Evolutionary conservation across 2,797 vertebrate genomes (phyloP).

Genomic region (Hemibagrus guttatus): DNA sequence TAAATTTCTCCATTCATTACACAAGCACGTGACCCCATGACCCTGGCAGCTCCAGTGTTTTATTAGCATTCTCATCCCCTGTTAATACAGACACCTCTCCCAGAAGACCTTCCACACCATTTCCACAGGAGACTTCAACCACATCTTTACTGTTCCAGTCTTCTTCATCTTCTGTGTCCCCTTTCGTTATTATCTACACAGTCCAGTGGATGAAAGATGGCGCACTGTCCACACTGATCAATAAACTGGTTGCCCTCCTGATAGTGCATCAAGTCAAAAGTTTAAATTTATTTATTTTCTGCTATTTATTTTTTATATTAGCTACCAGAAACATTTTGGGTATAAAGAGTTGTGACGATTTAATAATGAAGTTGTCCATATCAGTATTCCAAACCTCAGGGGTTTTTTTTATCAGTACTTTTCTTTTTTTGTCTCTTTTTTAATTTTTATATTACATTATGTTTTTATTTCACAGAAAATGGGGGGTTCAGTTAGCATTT

Average conservation of each 20-base stretch:
- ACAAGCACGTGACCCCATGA: constrained; percentile 90
- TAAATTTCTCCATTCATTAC: constrained; percentile 99
- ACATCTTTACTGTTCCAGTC: constrained; percentile 9
- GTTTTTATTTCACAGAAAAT: too few relatives aligned
- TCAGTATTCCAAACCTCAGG: neutral
- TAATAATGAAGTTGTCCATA: neutral
- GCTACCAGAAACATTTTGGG: neutral
- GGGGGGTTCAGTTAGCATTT: too few relatives aligned
- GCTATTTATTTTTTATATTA: neutral
- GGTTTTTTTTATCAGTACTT: too few relatives aligned
- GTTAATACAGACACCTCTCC: constrained; percentile 86
- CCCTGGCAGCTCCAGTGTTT: constrained; percentile 91
- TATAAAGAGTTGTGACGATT: neutral
- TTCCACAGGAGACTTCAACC: constrained; percentile 22
- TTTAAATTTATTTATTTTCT: neutral
- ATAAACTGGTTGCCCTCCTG: neutral
- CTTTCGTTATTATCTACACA: neutral
- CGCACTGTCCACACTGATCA: neutral
- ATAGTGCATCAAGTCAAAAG: neutral
- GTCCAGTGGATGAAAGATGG: neutral
- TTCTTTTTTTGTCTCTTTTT: too few relatives aligned
- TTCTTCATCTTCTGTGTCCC: neutral
- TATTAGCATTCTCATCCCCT: constrained; percentile 95
- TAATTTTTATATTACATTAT: too few relatives aligned
- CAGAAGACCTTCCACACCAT: constrained; percentile 31